Conservation (phyloP, 2,113 vertebrate genomes). For the Rhinoderma darwinii region DNA sequence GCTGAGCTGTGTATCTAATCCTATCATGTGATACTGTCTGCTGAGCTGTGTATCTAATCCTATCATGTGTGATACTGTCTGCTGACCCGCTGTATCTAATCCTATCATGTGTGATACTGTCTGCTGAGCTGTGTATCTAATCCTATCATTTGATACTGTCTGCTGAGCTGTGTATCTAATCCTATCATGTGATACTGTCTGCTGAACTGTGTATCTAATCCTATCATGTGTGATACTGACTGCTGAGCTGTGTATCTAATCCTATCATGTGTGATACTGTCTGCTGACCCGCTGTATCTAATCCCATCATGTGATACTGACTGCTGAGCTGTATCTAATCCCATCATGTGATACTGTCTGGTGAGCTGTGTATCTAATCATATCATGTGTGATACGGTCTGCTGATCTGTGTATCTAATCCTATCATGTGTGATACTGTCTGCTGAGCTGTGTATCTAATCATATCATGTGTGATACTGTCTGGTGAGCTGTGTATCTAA, state of each 20-base stretch:
- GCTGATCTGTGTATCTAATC: too few species aligned
- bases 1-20: background rate
- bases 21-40: background rate
- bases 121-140: slow-evolving; percentile 4
- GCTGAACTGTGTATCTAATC: background rate
- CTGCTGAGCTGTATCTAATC: slow-evolving; percentile 6
- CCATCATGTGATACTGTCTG: background rate
- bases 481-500: too few species aligned
- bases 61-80: background rate
- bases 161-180: slow-evolving; percentile 11
- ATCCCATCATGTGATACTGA: background rate
- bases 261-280: background rate
- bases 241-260: slow-evolving; percentile 8
- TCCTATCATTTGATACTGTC: background rate
- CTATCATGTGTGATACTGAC: background rate
- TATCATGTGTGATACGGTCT: background rate
- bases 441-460: too few species aligned
- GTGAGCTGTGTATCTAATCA: background rate
- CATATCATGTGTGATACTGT: too few species aligned
- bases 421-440: too few species aligned
- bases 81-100: slow-evolving; percentile 11
- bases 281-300: slow-evolving; percentile 7
- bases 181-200: background rate
- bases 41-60: slow-evolving; percentile 2
- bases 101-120: background rate